Percentiles rank a stretch among this genome's conserved stretches.
phyloP scores from a whole-genome alignment of 2,888 invertebrate genomes.

The Zaprionus obscuricornis region DNA sequence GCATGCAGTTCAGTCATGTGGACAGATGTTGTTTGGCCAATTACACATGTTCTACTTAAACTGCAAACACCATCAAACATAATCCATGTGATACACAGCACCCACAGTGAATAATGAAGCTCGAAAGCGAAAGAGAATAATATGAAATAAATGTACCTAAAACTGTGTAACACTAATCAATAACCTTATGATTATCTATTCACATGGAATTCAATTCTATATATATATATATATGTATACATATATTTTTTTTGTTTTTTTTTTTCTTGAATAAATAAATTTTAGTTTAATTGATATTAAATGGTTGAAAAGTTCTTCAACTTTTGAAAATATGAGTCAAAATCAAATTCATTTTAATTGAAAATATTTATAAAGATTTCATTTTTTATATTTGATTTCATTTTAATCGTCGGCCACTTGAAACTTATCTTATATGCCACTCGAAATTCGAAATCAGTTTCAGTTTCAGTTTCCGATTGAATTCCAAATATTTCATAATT shows the following conservation, averaged over 20 bases:
- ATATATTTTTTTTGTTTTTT: slow-evolving; percentile 23
- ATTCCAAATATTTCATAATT: too few species aligned
- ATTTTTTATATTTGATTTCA: too few species aligned
- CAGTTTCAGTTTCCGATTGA: not conserved
- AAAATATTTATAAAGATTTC: too few species aligned
- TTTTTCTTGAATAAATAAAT: slow-evolving; percentile 51
- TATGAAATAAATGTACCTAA: slow-evolving; percentile 21
- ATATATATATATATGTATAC: too few species aligned
- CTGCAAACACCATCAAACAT: not conserved
- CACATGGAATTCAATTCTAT: slow-evolving; percentile 6
- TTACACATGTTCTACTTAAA: slow-evolving; percentile 40
- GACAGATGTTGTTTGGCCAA: slow-evolving; percentile 38
- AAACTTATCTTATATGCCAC: too few species aligned
- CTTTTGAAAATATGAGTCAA: slow-evolving; percentile 13
- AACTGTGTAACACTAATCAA: slow-evolving; percentile 14
- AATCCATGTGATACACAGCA: not conserved
- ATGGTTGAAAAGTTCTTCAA: slow-evolving; percentile 23
- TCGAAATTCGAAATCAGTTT: too few species aligned
- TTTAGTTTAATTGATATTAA: slow-evolving; percentile 50
- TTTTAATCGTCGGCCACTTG: too few species aligned
- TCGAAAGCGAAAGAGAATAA: not conserved
- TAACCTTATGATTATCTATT: slow-evolving; percentile 2
- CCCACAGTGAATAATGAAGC: not conserved
- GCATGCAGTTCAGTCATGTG: slow-evolving; percentile 59
- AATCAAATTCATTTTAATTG: too few species aligned